Conservation (phyloP, 2,797 vertebrate genomes). For the Morus bassanus region DNA sequence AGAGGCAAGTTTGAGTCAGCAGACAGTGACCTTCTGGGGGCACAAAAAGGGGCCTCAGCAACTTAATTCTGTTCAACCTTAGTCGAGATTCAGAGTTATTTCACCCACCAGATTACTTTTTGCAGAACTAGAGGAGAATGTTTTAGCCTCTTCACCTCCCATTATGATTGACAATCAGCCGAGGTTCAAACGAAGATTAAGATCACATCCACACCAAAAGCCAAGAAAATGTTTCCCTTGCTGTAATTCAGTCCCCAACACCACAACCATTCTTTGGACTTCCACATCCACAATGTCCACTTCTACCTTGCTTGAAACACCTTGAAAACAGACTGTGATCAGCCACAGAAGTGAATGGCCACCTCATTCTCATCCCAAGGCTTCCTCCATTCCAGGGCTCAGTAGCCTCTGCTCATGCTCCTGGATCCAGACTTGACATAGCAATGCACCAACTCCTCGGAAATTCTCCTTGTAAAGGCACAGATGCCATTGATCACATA, state of each 20-base stretch:
- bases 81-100: not conserved
- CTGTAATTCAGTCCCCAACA: not conserved
- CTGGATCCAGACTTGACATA: not conserved
- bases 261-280: not conserved
- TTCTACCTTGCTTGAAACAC: not conserved
- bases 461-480: not conserved
- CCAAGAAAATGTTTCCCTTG: not conserved
- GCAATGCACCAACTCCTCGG: not conserved
- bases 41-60: not conserved
- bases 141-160: slow-evolving; percentile 35
- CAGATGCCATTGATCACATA: not conserved
- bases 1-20: not conserved
- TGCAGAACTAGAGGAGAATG: not conserved
- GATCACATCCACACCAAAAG: not conserved
- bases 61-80: not conserved
- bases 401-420: not conserved
- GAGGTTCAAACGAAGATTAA: not conserved
- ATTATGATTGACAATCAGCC: not conserved
- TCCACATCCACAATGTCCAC: not conserved
- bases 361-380: not conserved
- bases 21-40: not conserved
- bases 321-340: not conserved
- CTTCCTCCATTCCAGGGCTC: not conserved
- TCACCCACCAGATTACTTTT: slow-evolving; percentile 28
- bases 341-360: not conserved